Evolutionary conservation across 1,140 invertebrate species (phyloP), one percentile per base, ranked within the genome.

Genomic region (Calliopsis andreniformis): DNA sequence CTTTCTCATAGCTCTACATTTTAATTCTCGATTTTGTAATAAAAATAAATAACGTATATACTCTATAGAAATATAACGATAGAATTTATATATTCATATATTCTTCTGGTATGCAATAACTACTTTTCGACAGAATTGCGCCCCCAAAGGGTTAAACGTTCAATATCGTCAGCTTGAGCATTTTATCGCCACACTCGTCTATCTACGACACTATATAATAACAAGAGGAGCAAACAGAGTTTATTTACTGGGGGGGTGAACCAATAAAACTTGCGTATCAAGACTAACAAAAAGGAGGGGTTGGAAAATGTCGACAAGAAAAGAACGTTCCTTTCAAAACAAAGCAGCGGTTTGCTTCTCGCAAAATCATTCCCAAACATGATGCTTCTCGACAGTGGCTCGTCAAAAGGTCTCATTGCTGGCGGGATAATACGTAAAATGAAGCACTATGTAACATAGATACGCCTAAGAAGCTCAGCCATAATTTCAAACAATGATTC

Each of bases 391-490:
- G n/a, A 70, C 32, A 63, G 7, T 47, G 42, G 53, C 28, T 51
- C 20, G 30, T 3, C 58, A 1, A 55, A 28, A 58, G 25, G 35
- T 49, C 18, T 45, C 58, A 68, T 49, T 68, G 23, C 55, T 43
- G 64, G 35, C 42, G 49, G 30, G 64, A 72, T 3, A 68, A 69
- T 69, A 20, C 10, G 35, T 32, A 69, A 69, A 56, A 64, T 69
- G 56, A 76, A 53, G 63, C 73, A 51, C 64, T 76, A 75, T 69
- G 10, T 35, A 68, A 76, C 42, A 61, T 23, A 69, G 55, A 23
- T 76, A 76, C 55, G 55, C 66, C 63, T 76, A 76, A 68, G 25
- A 76, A 76, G 73, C 73, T 69, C 55, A 69, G 64, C 39, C 53
- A 69, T 68, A 72, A 39, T 10, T 61, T 10, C 47, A 76, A 59